phyloP scores from a whole-genome alignment of 2,888 invertebrate genomes.

The Thereva unica region DNA sequence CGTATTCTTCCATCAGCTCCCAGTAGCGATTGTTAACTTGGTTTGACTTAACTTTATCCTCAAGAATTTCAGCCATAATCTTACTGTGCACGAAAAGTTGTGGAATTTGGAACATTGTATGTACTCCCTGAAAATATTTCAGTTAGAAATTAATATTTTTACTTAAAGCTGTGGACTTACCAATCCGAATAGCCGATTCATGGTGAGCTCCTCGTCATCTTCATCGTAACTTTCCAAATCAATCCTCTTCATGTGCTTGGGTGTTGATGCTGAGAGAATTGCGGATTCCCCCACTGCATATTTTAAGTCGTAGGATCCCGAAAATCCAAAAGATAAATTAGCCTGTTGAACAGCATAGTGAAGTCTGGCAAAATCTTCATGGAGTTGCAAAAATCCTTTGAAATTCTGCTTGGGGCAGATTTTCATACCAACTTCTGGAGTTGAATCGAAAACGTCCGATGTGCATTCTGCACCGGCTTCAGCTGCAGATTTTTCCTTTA shows the following conservation, averaged over 20 bases:
- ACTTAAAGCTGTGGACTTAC: slow-evolving; percentile 42
- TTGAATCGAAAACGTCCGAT: slow-evolving; percentile 52
- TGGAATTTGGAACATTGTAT: no score
- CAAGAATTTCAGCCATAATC: no score
- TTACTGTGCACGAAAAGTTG: no score
- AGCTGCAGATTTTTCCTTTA: slow-evolving; percentile 43
- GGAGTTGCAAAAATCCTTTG: slow-evolving; percentile 57
- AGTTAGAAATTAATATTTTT: no score
- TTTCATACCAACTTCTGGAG: slow-evolving; percentile 53
- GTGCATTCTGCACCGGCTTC: slow-evolving; percentile 51
- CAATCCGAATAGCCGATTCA: slow-evolving; percentile 63
- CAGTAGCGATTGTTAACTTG: no score
- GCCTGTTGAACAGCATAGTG: slow-evolving; percentile 52
- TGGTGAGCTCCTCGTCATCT: slow-evolving; percentile 61
- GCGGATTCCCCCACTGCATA: slow-evolving; percentile 52
- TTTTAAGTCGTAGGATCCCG: slow-evolving; percentile 55
- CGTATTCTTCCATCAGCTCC: slow-evolving; percentile 62
- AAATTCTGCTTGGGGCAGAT: slow-evolving; percentile 54
- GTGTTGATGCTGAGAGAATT: slow-evolving; percentile 65
- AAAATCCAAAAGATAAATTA: slow-evolving; percentile 51
- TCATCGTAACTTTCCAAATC: slow-evolving; percentile 65
- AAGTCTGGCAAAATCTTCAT: slow-evolving; percentile 53
- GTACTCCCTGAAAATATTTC: no score
- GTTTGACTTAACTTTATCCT: no score
- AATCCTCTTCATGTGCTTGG: slow-evolving; percentile 72